These are phyloP conservation scores for Pseudorectes ferrugineus DNA, from an alignment of 2,113 vertebrate genomes.

Conservation along the genomic window DNA sequence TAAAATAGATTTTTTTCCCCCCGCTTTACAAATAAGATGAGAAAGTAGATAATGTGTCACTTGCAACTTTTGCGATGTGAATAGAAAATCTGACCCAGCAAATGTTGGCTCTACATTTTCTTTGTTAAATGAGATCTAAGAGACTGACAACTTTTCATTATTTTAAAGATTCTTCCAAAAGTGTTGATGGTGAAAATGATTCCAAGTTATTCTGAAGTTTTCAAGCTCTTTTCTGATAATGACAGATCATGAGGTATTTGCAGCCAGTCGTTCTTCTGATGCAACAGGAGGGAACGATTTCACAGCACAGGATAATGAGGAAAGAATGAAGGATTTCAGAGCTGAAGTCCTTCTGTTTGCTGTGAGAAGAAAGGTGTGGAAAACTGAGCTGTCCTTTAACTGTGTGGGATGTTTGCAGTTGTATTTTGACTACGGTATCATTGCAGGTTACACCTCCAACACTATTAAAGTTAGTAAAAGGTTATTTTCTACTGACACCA, in stretches of 20 bases:
- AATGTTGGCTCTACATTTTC: neutral
- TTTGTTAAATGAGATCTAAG: neutral
- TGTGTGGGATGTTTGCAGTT: neutral
- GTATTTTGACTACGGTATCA: neutral
- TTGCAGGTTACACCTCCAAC: neutral
- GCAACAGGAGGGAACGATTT: neutral
- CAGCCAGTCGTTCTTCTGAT: neutral
- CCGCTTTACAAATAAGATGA: conserved; percentile 43
- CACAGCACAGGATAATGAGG: neutral
- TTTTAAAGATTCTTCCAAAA: neutral
- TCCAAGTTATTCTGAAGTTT: neutral
- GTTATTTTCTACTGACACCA: neutral
- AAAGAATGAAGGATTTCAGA: neutral
- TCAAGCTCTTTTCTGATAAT: neutral
- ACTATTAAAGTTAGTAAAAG: neutral
- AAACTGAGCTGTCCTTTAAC: neutral
- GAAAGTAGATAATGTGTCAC: conserved; percentile 35
- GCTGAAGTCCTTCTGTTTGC: neutral
- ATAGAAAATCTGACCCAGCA: conserved; percentile 1
- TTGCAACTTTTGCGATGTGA: conserved; percentile 37
- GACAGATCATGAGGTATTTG: neutral
- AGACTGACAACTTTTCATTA: neutral
- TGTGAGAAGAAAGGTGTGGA: neutral
- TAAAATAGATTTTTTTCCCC: conserved; percentile 40
- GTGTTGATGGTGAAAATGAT: neutral